phyloP scores from a whole-genome alignment of 2,113 vertebrate species.

The Chloropsis hardwickii region DNA sequence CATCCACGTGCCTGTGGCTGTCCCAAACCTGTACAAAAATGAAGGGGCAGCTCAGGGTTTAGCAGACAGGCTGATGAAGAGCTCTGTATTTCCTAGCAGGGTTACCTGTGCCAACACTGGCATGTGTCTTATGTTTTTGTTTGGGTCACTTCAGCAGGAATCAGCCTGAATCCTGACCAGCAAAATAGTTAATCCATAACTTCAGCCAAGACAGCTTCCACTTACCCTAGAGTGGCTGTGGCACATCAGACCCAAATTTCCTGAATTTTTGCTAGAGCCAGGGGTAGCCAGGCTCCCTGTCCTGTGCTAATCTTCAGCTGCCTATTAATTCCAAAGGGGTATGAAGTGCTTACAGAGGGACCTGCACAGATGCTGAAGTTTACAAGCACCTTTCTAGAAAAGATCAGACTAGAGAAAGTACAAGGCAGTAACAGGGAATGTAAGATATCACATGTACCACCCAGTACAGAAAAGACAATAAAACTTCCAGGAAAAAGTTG shows the following conservation, averaged over 20 bases:
- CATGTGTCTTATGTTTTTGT: neutral
- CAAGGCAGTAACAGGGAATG: neutral
- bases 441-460: neutral
- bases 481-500: neutral
- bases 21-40: neutral
- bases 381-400: neutral
- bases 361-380: neutral
- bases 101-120: neutral
- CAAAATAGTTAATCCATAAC: neutral
- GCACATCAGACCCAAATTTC: neutral
- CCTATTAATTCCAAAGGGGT: neutral
- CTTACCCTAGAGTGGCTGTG: neutral
- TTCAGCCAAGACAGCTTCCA: neutral
- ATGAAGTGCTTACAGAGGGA: neutral
- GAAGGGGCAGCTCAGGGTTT: neutral
- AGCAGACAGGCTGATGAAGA: neutral
- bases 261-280: neutral
- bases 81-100: neutral
- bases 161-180: neutral
- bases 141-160: neutral
- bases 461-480: neutral
- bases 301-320: neutral
- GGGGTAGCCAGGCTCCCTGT: neutral
- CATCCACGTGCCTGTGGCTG: neutral
- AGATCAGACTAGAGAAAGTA: neutral